Conservation (phyloP, 1,140 invertebrate species). For the Drosophila suzukii region DNA sequence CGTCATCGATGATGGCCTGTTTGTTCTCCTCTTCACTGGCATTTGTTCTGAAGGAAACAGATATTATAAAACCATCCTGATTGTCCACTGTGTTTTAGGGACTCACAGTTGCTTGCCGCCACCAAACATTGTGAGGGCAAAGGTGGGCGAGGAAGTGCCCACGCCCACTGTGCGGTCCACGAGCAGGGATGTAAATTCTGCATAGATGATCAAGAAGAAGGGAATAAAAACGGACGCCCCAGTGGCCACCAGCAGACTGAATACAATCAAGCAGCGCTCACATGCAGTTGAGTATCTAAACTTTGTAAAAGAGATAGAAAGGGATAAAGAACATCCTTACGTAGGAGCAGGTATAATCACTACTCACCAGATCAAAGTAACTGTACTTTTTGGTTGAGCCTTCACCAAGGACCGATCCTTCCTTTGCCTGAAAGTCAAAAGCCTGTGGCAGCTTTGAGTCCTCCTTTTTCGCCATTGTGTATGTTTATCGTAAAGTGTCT, state of each 20-base stretch:
- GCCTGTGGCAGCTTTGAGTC: constrained; percentile 46
- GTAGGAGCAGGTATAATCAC: neutral
- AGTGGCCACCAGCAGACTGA: constrained; percentile 83
- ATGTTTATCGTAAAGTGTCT: neutral
- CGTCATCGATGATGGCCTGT: constrained; percentile 87
- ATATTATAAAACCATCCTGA: neutral
- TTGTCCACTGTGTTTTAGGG: neutral
- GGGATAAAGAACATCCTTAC: neutral
- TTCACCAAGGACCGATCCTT: neutral
- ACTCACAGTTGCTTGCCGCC: constrained; percentile 85
- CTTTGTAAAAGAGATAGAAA: constrained; percentile 67
- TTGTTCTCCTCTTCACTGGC: constrained; percentile 86
- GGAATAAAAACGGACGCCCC: constrained; percentile 85
- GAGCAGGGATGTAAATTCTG: constrained; percentile 88
- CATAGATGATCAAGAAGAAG: constrained; percentile 88
- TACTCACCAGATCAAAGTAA: constrained; percentile 70
- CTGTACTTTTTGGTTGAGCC: constrained; percentile 40
- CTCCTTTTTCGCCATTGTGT: constrained; percentile 49
- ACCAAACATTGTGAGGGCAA: constrained; percentile 87
- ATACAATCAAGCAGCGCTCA: constrained; percentile 86
- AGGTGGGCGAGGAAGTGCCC: constrained; percentile 86
- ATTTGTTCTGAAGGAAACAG: constrained; percentile 80
- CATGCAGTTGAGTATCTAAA: constrained; percentile 87
- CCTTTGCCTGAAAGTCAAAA: constrained; percentile 49
- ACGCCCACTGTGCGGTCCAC: constrained; percentile 86